Conservation (phyloP, 1,140 invertebrate species). For the Pseudomyrmex gracilis region DNA sequence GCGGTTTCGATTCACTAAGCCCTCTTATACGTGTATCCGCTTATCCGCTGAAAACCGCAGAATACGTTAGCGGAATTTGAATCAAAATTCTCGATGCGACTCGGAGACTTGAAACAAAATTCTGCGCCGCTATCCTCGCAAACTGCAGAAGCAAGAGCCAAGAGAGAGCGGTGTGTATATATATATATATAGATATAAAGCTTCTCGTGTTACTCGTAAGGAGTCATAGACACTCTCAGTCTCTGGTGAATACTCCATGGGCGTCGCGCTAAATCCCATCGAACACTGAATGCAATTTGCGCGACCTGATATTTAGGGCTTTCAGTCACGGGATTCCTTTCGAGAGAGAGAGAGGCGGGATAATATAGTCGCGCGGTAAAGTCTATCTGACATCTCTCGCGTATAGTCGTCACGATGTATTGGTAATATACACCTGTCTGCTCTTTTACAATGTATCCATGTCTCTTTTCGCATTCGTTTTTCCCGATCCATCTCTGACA, state of each 20-base stretch:
- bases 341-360: constrained; percentile 20
- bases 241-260: constrained; percentile 30
- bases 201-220: constrained; percentile 39
- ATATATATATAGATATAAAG: constrained; percentile 40
- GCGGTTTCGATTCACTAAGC: constrained; percentile 7
- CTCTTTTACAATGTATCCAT: constrained; percentile 48
- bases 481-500: constrained; percentile 46
- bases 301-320: constrained; percentile 55
- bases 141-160: constrained; percentile 12
- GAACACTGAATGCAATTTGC: constrained; percentile 55
- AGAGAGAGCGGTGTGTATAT: not conserved
- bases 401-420: constrained; percentile 8
- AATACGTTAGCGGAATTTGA: constrained; percentile 38
- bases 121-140: constrained; percentile 16
- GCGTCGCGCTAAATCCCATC: constrained; percentile 53
- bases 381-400: constrained; percentile 14
- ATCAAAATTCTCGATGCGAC: constrained; percentile 46
- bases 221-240: not conserved
- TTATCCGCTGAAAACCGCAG: constrained; percentile 31
- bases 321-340: constrained; percentile 42
- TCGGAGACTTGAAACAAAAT: constrained; percentile 41
- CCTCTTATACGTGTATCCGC: constrained; percentile 15
- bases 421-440: not conserved
- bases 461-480: constrained; percentile 48
- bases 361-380: constrained; percentile 41